Conservation (phyloP, 2,888 invertebrate species). For the Napeogenes sylphis region DNA sequence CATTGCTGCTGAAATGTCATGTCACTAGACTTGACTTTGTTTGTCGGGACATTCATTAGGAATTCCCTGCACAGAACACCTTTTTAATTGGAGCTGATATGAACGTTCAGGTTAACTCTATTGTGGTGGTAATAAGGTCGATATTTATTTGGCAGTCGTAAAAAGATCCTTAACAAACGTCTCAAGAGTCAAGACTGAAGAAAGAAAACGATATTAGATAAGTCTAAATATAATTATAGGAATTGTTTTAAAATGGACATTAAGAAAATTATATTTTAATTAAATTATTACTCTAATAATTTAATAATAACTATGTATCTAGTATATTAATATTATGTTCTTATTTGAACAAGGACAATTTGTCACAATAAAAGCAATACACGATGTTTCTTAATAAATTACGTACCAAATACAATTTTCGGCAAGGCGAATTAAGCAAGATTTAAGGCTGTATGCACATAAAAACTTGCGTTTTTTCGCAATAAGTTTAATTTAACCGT, state of each 20-base stretch:
- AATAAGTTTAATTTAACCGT: constrained; percentile 66
- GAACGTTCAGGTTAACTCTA: constrained; percentile 33
- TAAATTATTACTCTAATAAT: no score
- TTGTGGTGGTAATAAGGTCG: constrained; percentile 26
- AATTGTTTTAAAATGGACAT: constrained; percentile 45
- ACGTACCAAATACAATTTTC: constrained; percentile 8
- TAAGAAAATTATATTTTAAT: no score
- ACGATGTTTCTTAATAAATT: no score
- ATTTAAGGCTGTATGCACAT: constrained; percentile 49
- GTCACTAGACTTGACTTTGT: constrained; percentile 40
- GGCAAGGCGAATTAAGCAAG: constrained; percentile 31
- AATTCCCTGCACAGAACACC: constrained; percentile 33
- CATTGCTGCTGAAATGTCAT: constrained; percentile 33
- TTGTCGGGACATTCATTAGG: constrained; percentile 46
- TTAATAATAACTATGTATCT: no score
- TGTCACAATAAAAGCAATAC: no score
- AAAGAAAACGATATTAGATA: constrained; percentile 52
- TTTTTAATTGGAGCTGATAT: constrained; percentile 42
- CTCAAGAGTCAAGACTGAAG: constrained; percentile 41
- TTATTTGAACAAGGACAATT: no score
- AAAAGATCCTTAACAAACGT: constrained; percentile 55
- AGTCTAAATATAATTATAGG: constrained; percentile 19
- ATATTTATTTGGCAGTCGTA: constrained; percentile 29
- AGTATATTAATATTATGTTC: no score
- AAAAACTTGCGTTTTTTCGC: constrained; percentile 46